These are phyloP conservation scores for Erebia epiphron DNA, from an alignment of 2,888 invertebrate genomes.

Conservation along the genomic window DNA sequence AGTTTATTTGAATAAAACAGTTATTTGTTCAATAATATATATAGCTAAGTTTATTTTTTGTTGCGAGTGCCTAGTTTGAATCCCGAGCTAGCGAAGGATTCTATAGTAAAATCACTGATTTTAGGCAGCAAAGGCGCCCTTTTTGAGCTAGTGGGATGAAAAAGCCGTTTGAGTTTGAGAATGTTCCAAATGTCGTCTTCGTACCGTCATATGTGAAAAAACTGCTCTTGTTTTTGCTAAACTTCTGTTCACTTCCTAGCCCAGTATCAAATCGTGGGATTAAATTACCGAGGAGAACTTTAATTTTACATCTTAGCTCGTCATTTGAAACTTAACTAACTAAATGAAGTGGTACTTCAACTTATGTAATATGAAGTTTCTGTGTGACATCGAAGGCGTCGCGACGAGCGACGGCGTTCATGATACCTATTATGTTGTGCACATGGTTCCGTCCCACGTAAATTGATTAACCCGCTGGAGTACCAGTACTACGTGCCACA, in stretches of 20 bases:
- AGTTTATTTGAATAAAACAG: no score
- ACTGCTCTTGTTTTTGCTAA: not conserved
- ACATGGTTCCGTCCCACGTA: conserved; percentile 34
- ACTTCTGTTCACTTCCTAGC: not conserved
- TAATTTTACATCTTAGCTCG: not conserved
- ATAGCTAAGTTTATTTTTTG: no score
- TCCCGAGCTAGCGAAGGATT: no score
- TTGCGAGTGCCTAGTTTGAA: no score
- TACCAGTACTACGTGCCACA: conserved; percentile 31
- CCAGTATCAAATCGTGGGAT: not conserved
- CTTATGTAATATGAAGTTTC: conserved; percentile 10
- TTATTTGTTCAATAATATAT: no score
- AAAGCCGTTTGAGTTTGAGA: no score
- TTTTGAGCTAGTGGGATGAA: no score
- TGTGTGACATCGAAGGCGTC: conserved; percentile 10
- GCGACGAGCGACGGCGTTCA: conserved; percentile 18
- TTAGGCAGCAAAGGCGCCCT: no score
- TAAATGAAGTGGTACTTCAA: not conserved
- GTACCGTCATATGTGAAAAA: not conserved
- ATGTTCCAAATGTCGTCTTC: not conserved
- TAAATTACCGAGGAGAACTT: not conserved
- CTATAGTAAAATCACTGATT: no score
- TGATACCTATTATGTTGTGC: conserved; percentile 33
- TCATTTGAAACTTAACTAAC: not conserved
- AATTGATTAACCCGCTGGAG: conserved; percentile 39